Evolutionary conservation across 2,797 vertebrate species (phyloP).

Genomic region (Limosa lapponica): DNA sequence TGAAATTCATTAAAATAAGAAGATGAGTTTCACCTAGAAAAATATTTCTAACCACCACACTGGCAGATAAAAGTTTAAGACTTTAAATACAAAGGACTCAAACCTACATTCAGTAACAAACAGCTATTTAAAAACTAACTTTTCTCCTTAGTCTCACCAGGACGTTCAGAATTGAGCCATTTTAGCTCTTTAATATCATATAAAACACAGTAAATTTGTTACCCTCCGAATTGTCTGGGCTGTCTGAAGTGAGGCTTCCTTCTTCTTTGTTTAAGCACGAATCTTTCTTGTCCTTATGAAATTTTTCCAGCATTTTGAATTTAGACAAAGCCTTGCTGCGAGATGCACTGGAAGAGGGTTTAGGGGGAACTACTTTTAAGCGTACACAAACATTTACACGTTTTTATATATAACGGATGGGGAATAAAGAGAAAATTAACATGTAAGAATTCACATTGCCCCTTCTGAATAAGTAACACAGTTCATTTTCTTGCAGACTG

Average conservation of each 20-base stretch:
- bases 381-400: not conserved
- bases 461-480: not conserved
- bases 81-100: not conserved
- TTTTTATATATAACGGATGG: slow-evolving; percentile 10
- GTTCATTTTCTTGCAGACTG: not conserved
- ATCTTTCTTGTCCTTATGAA: slow-evolving; percentile 51
- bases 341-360: slow-evolving; percentile 74
- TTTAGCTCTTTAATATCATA: not conserved
- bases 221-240: slow-evolving; percentile 54
- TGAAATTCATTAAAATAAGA: not conserved
- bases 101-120: not conserved
- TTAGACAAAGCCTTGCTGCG: slow-evolving; percentile 74
- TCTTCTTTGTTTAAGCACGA: slow-evolving; percentile 8
- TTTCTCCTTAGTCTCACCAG: not conserved
- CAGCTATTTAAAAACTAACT: not conserved
- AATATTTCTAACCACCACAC: not conserved
- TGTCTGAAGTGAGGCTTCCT: slow-evolving; percentile 38
- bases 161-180: not conserved
- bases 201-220: slow-evolving; percentile 30
- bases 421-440: slow-evolving; percentile 35
- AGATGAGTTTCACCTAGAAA: not conserved
- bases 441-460: not conserved
- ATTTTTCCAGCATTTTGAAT: slow-evolving; percentile 53
- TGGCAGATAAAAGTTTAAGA: not conserved
- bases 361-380: slow-evolving; percentile 52